Evolutionary conservation across 2,113 vertebrate genomes (phyloP), one percentile per base, ranked within the genome.

Genomic region (Riparia riparia): DNA sequence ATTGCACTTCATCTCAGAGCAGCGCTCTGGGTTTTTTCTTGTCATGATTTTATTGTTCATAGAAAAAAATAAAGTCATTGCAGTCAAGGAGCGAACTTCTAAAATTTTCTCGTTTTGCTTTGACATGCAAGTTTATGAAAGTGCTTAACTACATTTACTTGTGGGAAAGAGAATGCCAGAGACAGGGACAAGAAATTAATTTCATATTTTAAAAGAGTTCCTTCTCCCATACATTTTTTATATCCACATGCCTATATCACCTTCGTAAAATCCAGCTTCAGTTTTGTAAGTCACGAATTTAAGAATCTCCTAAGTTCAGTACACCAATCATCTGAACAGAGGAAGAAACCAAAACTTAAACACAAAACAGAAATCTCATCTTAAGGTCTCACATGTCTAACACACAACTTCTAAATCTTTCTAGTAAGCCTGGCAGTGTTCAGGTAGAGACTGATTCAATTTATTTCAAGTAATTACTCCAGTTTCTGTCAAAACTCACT

Each of bases 381-480:
- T 84, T 5, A 66, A 68, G 24, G 24, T 54, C 50, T 77, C 54
- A 61, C 13, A 41, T 66, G 89, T 63, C 68, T 72, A 93, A 80
- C 28, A 84, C 20, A 66, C 0, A 1, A 45, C 37, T 92, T 61
- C 26, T 66, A 93, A 77, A 70, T 25, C 42, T 32, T 56, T 42
- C 74, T 57, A 69, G 16, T 69, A 79, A 76, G 31, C 60, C 82
- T 78, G 39, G 29, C 31, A 70, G 50, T 80, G 71, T 63, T 88
- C 51, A 74, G 60, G 41, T 53, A 80, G 51, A 95, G 51, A 49
- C 31, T 68, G 21, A 79, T 72, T 88, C 93, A 74, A 83, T 68
- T 93, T 42, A 53, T 86, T 66, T 71, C 56, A 86, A 90, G 82
- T 60, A 89, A 83, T 94, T 90, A 90, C 71, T 95, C 92, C 77